phyloP scores from a whole-genome alignment of 30 jellyfish, hydroid and myxozoan genomes.

The Nemopilema nomurai region DNA sequence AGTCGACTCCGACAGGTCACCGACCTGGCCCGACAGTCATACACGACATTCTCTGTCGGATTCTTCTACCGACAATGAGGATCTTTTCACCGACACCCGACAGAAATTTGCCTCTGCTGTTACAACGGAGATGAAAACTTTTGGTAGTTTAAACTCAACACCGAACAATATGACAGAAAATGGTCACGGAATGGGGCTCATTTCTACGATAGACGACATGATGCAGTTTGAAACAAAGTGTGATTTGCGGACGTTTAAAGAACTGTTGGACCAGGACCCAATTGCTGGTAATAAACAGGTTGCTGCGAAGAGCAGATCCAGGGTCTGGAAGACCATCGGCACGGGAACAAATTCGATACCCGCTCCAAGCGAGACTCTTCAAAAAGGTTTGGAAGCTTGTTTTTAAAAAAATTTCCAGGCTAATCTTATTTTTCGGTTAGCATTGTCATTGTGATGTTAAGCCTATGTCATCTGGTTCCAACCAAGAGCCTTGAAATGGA shows the following conservation, averaged over 20 bases:
- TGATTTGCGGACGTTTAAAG: conserved; percentile 36
- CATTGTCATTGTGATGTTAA: no score
- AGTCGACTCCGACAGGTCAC: conserved; percentile 44
- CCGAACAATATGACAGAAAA: not conserved
- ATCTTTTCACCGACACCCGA: not conserved
- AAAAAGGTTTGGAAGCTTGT: not conserved
- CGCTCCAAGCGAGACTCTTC: not conserved
- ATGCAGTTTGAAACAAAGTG: conserved; percentile 1
- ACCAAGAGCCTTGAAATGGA: no score
- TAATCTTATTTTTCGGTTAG: no score
- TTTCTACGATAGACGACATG: conserved; percentile 25
- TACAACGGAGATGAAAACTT: not conserved
- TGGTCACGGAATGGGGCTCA: conserved; percentile 6
- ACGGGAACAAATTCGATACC: conserved; percentile 5
- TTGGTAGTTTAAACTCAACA: not conserved
- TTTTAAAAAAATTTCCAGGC: not conserved
- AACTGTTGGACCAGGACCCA: conserved; percentile 31
- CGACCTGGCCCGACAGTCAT: conserved; percentile 45
- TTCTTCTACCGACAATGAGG: not conserved
- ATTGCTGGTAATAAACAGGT: not conserved
- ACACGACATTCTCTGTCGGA: conserved; percentile 14
- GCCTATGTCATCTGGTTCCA: no score
- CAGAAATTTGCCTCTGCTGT: not conserved
- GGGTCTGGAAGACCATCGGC: conserved; percentile 39
- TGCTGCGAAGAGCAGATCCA: not conserved